These are phyloP conservation scores for Crossocerus cetratus DNA, from an alignment of 2,888 invertebrate species.

Conservation along the genomic window DNA sequence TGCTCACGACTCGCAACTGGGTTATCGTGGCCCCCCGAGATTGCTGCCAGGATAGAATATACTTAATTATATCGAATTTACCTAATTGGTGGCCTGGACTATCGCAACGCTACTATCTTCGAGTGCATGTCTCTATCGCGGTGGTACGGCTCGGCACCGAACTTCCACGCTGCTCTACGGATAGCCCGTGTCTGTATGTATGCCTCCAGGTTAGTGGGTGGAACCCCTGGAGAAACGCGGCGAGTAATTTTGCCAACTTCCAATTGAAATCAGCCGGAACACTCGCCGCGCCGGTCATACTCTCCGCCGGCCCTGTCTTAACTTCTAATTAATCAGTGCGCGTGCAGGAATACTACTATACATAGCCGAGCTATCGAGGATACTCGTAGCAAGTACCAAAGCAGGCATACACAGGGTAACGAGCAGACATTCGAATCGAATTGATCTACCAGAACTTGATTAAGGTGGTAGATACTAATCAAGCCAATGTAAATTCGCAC, in stretches of 20 bases:
- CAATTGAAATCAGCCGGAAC: slow-evolving; percentile 56
- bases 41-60: slow-evolving; percentile 54
- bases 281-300: slow-evolving; percentile 18
- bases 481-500: no score
- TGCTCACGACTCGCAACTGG: slow-evolving; percentile 13
- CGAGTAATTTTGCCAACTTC: slow-evolving; percentile 47
- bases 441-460: neutral
- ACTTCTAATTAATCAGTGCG: slow-evolving; percentile 41
- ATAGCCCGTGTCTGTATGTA: neutral
- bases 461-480: no score
- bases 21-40: slow-evolving; percentile 35
- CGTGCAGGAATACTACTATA: neutral
- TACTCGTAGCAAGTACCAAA: neutral
- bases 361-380: neutral
- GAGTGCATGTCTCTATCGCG: slow-evolving; percentile 38
- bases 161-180: slow-evolving; percentile 14
- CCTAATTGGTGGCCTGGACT: slow-evolving; percentile 62
- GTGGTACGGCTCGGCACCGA: slow-evolving; percentile 25
- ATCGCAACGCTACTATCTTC: slow-evolving; percentile 50
- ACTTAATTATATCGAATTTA: slow-evolving; percentile 69
- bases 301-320: slow-evolving; percentile 33
- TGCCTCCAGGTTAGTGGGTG: neutral
- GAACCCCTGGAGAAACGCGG: neutral
- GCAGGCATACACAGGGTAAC: neutral
- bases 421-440: slow-evolving; percentile 1